phyloP scores from a whole-genome alignment of 1,140 invertebrate species.

The Aphis gossypii region DNA sequence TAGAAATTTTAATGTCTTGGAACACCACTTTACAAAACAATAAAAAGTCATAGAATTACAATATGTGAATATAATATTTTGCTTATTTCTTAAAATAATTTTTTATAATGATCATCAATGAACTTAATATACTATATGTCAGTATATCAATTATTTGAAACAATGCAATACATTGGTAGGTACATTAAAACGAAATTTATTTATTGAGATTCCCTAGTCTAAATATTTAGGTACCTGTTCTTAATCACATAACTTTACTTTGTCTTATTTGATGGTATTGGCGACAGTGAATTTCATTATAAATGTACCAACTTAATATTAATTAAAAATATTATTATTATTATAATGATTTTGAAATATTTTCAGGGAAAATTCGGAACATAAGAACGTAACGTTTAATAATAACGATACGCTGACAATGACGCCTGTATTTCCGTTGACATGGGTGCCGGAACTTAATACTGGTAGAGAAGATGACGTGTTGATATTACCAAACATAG shows the following conservation, averaged over 20 bases:
- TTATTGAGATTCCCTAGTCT: too few species aligned
- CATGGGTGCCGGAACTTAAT: constrained; percentile 75
- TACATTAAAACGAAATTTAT: too few species aligned
- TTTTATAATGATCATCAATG: too few species aligned
- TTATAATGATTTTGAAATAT: neutral
- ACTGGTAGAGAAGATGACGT: constrained; percentile 78
- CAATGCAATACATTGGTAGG: too few species aligned
- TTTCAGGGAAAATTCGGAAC: constrained; percentile 74
- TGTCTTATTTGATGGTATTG: neutral
- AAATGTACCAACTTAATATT: neutral
- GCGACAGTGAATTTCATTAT: neutral
- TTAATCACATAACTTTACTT: neutral
- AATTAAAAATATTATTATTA: neutral
- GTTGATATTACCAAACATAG: constrained; percentile 84
- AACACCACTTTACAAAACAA: neutral
- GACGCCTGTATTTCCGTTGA: constrained; percentile 73
- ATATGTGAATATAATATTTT: neutral
- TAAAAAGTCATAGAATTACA: neutral
- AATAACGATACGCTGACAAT: constrained; percentile 76
- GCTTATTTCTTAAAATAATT: neutral
- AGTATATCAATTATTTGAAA: too few species aligned
- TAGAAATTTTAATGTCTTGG: neutral
- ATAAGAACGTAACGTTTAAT: constrained; percentile 76
- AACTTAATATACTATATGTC: too few species aligned
- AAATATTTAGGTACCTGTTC: too few species aligned